These are phyloP conservation scores for Andrena bicolor DNA, from an alignment of 2,888 invertebrate species.

Conservation along the genomic window DNA sequence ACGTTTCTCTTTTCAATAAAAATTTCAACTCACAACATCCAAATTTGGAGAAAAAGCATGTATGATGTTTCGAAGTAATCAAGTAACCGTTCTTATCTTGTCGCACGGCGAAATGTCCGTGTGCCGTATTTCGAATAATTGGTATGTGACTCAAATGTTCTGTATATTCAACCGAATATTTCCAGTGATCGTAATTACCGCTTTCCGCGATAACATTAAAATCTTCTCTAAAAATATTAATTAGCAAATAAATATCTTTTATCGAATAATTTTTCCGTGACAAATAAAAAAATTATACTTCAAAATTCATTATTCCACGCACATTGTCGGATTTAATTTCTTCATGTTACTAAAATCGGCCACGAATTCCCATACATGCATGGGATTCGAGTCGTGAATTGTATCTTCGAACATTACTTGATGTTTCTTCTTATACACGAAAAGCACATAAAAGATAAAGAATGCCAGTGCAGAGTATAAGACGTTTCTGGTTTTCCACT, in stretches of 20 bases:
- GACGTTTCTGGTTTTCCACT: conserved; percentile 80
- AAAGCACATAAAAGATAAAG: conserved; percentile 73
- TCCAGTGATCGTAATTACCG: conserved; percentile 90
- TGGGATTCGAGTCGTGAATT: conserved; percentile 87
- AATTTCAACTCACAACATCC: conserved; percentile 87
- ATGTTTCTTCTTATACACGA: conserved; percentile 78
- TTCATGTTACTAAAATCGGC: conserved; percentile 91
- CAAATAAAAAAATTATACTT: conserved; percentile 4
- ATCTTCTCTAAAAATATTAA: conserved; percentile 85
- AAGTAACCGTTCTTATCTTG: conserved; percentile 85
- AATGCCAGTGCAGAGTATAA: conserved; percentile 68
- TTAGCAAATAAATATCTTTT: background rate
- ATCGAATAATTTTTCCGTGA: no score
- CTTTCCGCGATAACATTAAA: conserved; percentile 88
- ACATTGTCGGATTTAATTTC: conserved; percentile 91
- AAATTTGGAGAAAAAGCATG: conserved; percentile 86
- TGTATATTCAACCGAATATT: conserved; percentile 88
- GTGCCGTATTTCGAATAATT: conserved; percentile 87
- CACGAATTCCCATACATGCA: conserved; percentile 90
- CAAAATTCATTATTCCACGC: conserved; percentile 81
- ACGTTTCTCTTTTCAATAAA: background rate
- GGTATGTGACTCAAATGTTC: conserved; percentile 89
- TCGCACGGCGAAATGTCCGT: conserved; percentile 87
- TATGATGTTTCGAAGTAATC: conserved; percentile 88
- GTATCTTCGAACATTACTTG: conserved; percentile 82